A percentile compares a stretch with the other conserved stretches of the same genome.
phyloP scores from a whole-genome alignment of 2,888 invertebrate species.

The Eucriotettix oculatus region DNA sequence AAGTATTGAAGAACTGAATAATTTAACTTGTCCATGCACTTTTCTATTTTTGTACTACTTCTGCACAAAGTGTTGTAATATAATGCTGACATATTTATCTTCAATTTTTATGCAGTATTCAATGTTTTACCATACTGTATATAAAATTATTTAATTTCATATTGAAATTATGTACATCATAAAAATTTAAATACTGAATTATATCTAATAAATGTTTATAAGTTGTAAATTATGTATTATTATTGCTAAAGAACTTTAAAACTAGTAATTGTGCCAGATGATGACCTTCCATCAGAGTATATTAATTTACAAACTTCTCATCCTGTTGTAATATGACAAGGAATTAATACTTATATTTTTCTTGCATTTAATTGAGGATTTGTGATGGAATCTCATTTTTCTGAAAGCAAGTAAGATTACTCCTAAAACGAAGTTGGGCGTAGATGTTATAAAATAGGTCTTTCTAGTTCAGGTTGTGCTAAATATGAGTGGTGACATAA shows the following conservation, averaged over 20 bases:
- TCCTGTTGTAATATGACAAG: too few relatives aligned
- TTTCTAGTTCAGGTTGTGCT: too few relatives aligned
- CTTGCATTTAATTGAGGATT: too few relatives aligned
- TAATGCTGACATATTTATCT: not conserved
- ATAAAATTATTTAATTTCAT: not conserved
- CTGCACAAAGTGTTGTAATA: slow-evolving; percentile 9
- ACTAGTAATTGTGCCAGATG: not conserved
- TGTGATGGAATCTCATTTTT: too few relatives aligned
- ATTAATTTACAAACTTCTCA: too few relatives aligned
- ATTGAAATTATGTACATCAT: not conserved
- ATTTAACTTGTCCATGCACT: slow-evolving; percentile 5
- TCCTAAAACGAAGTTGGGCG: too few relatives aligned
- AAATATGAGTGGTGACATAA: too few relatives aligned
- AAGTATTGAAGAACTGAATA: not conserved
- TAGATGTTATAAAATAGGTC: too few relatives aligned
- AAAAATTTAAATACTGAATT: not conserved
- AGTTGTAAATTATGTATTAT: not conserved
- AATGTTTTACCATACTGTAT: not conserved
- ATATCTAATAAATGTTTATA: not conserved
- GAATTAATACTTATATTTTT: too few relatives aligned
- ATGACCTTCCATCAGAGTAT: too few relatives aligned
- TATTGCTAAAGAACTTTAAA: not conserved
- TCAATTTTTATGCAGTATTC: not conserved
- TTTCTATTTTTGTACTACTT: slow-evolving; percentile 11
- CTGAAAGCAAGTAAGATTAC: too few relatives aligned